These are phyloP conservation scores for Axea sp. DNA, from an alignment of 2,888 invertebrate genomes.

Conservation along the genomic window DNA sequence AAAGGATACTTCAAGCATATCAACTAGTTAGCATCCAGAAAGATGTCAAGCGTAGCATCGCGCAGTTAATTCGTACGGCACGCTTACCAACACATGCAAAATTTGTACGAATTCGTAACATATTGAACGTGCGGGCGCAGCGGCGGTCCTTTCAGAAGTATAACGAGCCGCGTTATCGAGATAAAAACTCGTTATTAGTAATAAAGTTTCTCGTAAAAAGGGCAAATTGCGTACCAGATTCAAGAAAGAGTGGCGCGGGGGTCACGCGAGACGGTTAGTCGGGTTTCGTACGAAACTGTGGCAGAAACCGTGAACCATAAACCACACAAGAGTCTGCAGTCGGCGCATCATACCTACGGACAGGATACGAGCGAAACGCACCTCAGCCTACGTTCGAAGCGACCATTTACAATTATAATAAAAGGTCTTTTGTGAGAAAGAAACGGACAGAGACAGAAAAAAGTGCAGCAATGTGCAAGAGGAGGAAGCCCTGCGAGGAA, in stretches of 20 bases:
- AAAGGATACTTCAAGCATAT: constrained; percentile 16
- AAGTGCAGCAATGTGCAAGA: constrained; percentile 56
- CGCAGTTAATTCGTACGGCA: constrained; percentile 44
- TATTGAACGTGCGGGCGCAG: constrained; percentile 22
- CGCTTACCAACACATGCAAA: constrained; percentile 31
- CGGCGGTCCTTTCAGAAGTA: constrained; percentile 57
- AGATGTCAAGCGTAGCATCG: constrained; percentile 27
- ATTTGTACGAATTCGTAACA: constrained; percentile 15
- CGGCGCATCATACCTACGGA: constrained; percentile 39
- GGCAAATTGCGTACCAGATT: constrained; percentile 57
- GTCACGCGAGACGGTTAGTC: constrained; percentile 64
- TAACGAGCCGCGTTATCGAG: constrained; percentile 69
- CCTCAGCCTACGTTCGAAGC: constrained; percentile 62
- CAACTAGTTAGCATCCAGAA: constrained; percentile 28
- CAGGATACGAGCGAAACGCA: constrained; percentile 45
- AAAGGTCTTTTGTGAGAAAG: constrained; percentile 66
- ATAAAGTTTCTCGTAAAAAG: constrained; percentile 72
- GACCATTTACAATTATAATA: constrained; percentile 76
- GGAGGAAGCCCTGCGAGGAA: constrained; percentile 46
- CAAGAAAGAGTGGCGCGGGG: constrained; percentile 60
- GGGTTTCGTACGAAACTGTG: constrained; percentile 62
- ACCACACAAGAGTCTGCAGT: constrained; percentile 58
- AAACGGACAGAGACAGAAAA: constrained; percentile 58
- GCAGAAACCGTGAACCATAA: constrained; percentile 64
- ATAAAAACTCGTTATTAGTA: constrained; percentile 72